Evolutionary conservation across 2,113 vertebrate genomes (phyloP).

Genomic region (Amphiprion percula): DNA sequence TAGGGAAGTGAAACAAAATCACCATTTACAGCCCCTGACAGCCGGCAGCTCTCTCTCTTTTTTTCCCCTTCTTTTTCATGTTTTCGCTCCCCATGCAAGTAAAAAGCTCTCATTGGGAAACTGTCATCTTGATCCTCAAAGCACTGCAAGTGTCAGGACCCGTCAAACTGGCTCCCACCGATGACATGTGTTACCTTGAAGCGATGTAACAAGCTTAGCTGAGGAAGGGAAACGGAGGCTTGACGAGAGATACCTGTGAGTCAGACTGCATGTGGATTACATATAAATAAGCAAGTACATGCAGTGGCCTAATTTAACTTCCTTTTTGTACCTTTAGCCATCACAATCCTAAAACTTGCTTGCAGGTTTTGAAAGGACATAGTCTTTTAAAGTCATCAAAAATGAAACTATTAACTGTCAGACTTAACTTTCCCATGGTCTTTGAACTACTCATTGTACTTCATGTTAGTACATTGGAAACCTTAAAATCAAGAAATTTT

Average conservation of each 20-base stretch:
- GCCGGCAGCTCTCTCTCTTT: constrained; percentile 82
- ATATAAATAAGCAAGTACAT: neutral
- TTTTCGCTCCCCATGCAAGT: constrained; percentile 85
- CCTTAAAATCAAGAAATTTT: no score
- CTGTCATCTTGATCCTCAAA: constrained; percentile 70
- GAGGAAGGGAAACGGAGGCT: constrained; percentile 69
- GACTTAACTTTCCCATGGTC: no score
- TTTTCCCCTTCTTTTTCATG: constrained; percentile 61
- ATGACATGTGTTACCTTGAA: constrained; percentile 70
- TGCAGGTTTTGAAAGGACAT: no score
- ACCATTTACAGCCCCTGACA: constrained; percentile 89
- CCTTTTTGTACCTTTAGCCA: no score
- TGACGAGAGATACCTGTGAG: constrained; percentile 43
- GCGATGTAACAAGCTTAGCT: constrained; percentile 65
- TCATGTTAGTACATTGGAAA: no score
- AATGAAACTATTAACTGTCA: no score
- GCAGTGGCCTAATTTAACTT: neutral
- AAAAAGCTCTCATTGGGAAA: constrained; percentile 84
- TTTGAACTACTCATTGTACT: no score
- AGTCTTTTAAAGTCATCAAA: no score
- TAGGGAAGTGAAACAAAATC: constrained; percentile 91
- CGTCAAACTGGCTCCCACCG: constrained; percentile 78
- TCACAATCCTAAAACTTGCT: no score
- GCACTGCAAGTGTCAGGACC: constrained; percentile 75
- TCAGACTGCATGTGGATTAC: no score